Evolutionary conservation across 1,140 invertebrate genomes (phyloP).

Genomic region (Monochamus saltuarius): DNA sequence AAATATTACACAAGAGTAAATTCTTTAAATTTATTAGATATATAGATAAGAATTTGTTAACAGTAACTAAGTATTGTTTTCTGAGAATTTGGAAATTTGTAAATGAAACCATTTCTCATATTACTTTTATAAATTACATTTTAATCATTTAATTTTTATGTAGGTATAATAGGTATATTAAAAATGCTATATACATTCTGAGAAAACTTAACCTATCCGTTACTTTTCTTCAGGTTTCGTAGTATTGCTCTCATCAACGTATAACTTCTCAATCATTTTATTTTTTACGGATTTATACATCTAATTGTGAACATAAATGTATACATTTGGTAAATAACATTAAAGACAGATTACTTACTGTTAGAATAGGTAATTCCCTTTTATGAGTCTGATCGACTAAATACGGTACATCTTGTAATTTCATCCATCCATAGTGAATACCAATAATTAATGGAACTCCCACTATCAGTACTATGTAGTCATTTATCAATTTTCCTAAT

Average conservation of each 20-base stretch:
- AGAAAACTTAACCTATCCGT: no score
- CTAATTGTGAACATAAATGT: background rate
- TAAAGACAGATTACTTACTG: constrained; percentile 42
- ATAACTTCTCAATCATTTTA: constrained; percentile 8
- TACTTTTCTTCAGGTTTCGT: constrained; percentile 10
- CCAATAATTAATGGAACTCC: constrained; percentile 55
- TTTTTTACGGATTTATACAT: constrained; percentile 22
- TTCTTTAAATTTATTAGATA: no score
- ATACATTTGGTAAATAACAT: background rate
- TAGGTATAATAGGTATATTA: no score
- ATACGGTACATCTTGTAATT: constrained; percentile 54
- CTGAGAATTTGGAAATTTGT: no score
- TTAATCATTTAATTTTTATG: no score
- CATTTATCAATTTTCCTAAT: constrained; percentile 35
- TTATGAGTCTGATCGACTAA: constrained; percentile 53
- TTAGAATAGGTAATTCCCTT: constrained; percentile 50
- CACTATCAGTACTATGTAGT: constrained; percentile 53
- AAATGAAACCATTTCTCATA: no score
- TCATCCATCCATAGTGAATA: constrained; percentile 57
- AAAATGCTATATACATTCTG: no score
- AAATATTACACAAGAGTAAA: no score
- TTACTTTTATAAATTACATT: no score
- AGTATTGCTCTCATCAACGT: constrained; percentile 7
- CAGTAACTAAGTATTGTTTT: no score
- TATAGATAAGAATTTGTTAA: no score